Evolutionary conservation across 2,888 invertebrate species (phyloP).

Genomic region (Sphecodes monilicornis): DNA sequence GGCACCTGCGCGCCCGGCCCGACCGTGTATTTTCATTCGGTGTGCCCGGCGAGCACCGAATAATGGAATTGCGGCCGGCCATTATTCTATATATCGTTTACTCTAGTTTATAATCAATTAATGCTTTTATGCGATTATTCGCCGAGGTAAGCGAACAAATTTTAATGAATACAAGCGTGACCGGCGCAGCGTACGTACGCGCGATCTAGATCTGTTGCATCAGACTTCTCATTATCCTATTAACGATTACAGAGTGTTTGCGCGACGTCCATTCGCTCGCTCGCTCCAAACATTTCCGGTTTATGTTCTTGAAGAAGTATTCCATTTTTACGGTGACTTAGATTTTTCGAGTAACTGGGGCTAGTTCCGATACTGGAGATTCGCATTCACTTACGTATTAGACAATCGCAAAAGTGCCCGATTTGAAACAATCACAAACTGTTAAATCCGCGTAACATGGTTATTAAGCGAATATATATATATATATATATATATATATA

Average conservation of each 20-base stretch:
- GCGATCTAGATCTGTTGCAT: background rate
- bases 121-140: slow-evolving; percentile 21
- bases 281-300: too few relatives aligned
- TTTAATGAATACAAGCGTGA: background rate
- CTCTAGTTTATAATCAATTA: slow-evolving; percentile 32
- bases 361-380: too few relatives aligned
- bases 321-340: too few relatives aligned
- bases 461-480: too few relatives aligned
- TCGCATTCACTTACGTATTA: too few relatives aligned
- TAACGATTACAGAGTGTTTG: background rate
- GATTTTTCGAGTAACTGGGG: too few relatives aligned
- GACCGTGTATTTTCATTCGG: slow-evolving; percentile 35
- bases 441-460: too few relatives aligned
- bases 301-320: too few relatives aligned
- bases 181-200: background rate
- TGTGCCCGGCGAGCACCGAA: slow-evolving; percentile 1
- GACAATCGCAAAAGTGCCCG: too few relatives aligned
- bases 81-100: slow-evolving; percentile 27
- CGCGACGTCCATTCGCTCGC: too few relatives aligned
- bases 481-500: too few relatives aligned
- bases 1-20: background rate
- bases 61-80: slow-evolving; percentile 36
- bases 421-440: too few relatives aligned
- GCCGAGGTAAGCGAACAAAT: background rate
- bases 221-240: background rate